phyloP scores from a whole-genome alignment of 2,888 invertebrate species.

The Drosophila quasianomalipes region DNA sequence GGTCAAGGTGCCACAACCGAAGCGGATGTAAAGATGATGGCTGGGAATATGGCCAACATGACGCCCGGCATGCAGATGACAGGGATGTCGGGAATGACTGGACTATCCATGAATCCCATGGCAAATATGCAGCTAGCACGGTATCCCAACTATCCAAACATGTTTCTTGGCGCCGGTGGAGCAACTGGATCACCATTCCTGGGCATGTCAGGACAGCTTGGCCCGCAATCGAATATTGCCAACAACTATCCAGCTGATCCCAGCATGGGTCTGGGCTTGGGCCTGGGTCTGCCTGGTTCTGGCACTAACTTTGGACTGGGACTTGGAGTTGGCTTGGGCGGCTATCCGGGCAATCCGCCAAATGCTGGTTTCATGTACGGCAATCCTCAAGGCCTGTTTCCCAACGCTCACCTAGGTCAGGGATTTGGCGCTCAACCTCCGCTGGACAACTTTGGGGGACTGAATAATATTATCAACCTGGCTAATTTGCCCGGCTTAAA shows the following conservation, averaged over 20 bases:
- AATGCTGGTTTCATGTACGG: slow-evolving; percentile 50
- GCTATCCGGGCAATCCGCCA: slow-evolving; percentile 25
- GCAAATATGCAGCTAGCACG: slow-evolving; percentile 56
- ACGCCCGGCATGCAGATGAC: slow-evolving; percentile 49
- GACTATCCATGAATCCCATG: slow-evolving; percentile 53
- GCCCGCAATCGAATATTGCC: slow-evolving; percentile 54
- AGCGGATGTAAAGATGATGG: slow-evolving; percentile 69
- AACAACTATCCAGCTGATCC: slow-evolving; percentile 54
- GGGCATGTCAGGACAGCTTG: slow-evolving; percentile 34
- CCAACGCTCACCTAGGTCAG: slow-evolving; percentile 44
- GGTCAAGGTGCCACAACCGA: slow-evolving; percentile 24
- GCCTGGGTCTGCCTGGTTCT: slow-evolving; percentile 11
- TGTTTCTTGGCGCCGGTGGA: slow-evolving; percentile 39
- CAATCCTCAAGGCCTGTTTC: slow-evolving; percentile 37
- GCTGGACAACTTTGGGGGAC: slow-evolving; percentile 56
- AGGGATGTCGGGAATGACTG: slow-evolving; percentile 16
- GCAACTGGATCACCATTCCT: slow-evolving; percentile 23
- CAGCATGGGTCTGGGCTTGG: slow-evolving; percentile 35
- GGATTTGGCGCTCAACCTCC: slow-evolving; percentile 49
- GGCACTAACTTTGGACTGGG: slow-evolving; percentile 7
- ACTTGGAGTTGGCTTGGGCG: slow-evolving; percentile 21
- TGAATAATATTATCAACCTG: slow-evolving; percentile 61
- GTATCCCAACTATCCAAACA: slow-evolving; percentile 57
- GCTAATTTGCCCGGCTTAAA: slow-evolving; percentile 61
- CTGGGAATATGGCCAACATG: slow-evolving; percentile 38